Base-by-base conservation (phyloP, 2,888 invertebrate genomes). In the Acronicta alni region DNA sequence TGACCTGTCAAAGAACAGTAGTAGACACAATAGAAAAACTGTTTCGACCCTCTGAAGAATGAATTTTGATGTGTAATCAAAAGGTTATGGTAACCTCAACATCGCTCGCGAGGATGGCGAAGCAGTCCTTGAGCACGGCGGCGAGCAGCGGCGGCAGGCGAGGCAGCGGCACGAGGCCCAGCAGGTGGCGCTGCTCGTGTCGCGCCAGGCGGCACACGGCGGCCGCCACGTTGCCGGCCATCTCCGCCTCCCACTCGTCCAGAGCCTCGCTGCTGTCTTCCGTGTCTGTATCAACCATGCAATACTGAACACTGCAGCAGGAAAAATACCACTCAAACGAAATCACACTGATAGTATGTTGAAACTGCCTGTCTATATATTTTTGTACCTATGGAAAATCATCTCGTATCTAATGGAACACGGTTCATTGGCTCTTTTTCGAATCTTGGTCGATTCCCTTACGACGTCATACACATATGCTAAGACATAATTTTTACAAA, bases 201-300 rank as follows among this genome's bases (percentile, higher is more conserved):
- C 98, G 97, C 95, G 99, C 97, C 16, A 99, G 93, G 57, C 97
- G 96, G 65, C 97, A 97, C 60, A 98, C 93, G 0, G 97, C 98
- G 32, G 97, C 96, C 5, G 98, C 96, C 79, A 97, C 95, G 42
- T 97, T 95, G 63, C 98, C 92, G 8, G 89, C 90, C 63, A 85
- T 70, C 77, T 87, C 87, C 49, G 88, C 89, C 76, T 91, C 93
- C 77, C 85, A 85, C 69, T 91, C 92, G 57, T 92, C 93, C 52
- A 89, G 79, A 3, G 87, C 87, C 48, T 90, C 92, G 56, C 87
- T 86, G 55, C 77, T 77, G 41, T 92, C 90, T 59, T 92, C 88
- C 0, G 83, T 69, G 44, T 91, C 92, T 91, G 54, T 8, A 16
- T 26, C 9, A 3, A n/a, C n/a, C n/a, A n/a, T n/a, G n/a, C n/a